Conservation (phyloP, 2,888 invertebrate species). For the Strigamia transsilvanica region DNA sequence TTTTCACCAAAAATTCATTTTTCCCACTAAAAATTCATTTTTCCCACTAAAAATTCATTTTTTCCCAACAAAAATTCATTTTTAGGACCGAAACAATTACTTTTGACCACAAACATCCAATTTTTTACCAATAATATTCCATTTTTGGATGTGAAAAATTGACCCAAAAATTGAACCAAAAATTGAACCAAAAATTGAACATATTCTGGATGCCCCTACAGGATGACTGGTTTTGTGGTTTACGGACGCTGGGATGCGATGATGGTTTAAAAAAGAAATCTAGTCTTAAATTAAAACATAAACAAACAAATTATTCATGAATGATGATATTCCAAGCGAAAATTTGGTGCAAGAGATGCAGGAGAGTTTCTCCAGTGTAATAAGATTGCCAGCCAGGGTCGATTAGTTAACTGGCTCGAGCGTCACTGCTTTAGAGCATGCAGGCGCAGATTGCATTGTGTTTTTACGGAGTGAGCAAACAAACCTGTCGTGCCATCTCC, state of each 20-base stretch:
- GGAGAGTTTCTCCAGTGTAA: not conserved
- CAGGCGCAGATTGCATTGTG: slow-evolving; percentile 37
- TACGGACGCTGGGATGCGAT: not conserved
- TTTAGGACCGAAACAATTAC: too few species aligned
- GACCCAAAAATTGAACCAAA: too few species aligned
- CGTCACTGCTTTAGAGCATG: slow-evolving; percentile 35
- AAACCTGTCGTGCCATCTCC: slow-evolving; percentile 38
- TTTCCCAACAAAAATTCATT: too few species aligned
- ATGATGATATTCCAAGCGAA: not conserved
- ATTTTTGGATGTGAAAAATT: too few species aligned
- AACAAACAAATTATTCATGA: slow-evolving; percentile 34
- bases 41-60: too few species aligned
- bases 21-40: too few species aligned
- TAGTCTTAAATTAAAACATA: not conserved
- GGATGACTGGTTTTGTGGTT: not conserved
- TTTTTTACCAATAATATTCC: too few species aligned
- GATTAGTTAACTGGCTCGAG: slow-evolving; percentile 35
- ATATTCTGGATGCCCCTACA: too few species aligned
- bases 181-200: too few species aligned
- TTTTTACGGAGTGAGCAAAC: slow-evolving; percentile 42
- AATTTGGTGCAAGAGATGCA: not conserved
- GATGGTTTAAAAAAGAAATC: not conserved
- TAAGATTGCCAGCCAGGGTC: slow-evolving; percentile 38
- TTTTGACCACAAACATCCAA: too few species aligned
- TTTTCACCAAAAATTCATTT: too few species aligned